phyloP scores from a whole-genome alignment of 2,113 vertebrate genomes.

The Platichthys stellatus region DNA sequence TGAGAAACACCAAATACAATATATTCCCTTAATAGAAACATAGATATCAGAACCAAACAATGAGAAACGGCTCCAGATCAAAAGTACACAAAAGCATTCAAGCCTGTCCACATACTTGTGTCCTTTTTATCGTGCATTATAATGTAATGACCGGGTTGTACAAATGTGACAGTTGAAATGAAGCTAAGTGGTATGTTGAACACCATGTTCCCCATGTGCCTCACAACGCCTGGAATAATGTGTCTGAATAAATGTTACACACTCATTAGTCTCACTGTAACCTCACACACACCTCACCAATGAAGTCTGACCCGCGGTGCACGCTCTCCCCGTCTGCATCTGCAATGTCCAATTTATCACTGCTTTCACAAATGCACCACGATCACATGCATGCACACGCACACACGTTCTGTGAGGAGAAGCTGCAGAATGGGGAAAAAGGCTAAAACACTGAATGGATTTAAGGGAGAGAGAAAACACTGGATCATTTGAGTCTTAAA shows the following conservation, averaged over 20 bases:
- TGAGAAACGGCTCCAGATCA: not conserved
- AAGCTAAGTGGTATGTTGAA: not conserved
- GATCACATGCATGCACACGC: conserved; percentile 21
- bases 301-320: conserved; percentile 25
- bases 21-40: not conserved
- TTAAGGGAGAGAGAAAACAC: not conserved
- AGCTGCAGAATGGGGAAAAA: not conserved
- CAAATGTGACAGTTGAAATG: conserved; percentile 20
- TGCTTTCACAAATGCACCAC: conserved; percentile 14
- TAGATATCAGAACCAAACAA: too few relatives aligned
- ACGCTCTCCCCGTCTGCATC: conserved; percentile 20
- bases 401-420: not conserved
- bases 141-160: not conserved
- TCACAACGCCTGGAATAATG: not conserved
- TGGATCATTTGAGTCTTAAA: not conserved
- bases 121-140: not conserved
- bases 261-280: conserved; percentile 25
- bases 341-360: conserved; percentile 25
- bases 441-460: not conserved
- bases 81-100: not conserved
- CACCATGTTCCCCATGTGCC: conserved; percentile 20
- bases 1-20: too few relatives aligned
- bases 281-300: conserved; percentile 16
- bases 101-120: not conserved
- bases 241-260: conserved; percentile 9